Evolutionary conservation across 2,888 invertebrate genomes (phyloP), one percentile per base, ranked within the genome.

Genomic region (Sinotaia quadrata): DNA sequence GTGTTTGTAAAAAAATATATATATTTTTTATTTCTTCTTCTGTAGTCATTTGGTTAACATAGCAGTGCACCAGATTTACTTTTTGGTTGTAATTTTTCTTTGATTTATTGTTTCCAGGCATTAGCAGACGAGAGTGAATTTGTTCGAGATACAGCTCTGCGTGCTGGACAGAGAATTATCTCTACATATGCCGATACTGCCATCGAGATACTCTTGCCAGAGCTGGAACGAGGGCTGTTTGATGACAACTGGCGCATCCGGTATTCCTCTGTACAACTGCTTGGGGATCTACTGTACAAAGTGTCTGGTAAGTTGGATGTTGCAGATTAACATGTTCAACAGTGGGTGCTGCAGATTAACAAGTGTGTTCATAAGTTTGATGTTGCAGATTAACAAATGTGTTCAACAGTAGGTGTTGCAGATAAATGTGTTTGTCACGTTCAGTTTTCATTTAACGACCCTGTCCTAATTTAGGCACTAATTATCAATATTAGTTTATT

Each of bases 191-290:
- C 98, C 0, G 97, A 97, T 82, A 94, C 96, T 0, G 97, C 98
- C 1, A 96, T 98, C 67, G 93, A 94, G 76, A 89, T 98, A 51
- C 90, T 99, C 34, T 89, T 99, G 71, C 99, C 99, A 0, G 97
- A 98, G 76, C 76, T 88, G 29, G 98, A 98, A 88, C 92, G 91
- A 58, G 98, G 98, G 0, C 90, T 99, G 24, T 98, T 98, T 89
- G 96, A 98, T 88, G 97, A 98, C 83, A 98, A 98, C 89, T 99
- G 99, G 99, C 92, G 99, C 63, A 99, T 99, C 80, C 91, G 98
- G 73, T 95, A 90, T 85, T 91, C 96, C 81, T 96, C 97, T 0
- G 97, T 99, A 7, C 97, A 98, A 87, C 90, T 99, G 34, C 90
- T 99, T 41, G 98, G 98, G 18, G 99, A 99, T 88, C 90, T 99